Percentiles rank a stretch among this genome's conserved stretches.
These are phyloP conservation scores for Tachycineta bicolor DNA, from an alignment of 2,113 vertebrate species.

Conservation along the genomic window DNA sequence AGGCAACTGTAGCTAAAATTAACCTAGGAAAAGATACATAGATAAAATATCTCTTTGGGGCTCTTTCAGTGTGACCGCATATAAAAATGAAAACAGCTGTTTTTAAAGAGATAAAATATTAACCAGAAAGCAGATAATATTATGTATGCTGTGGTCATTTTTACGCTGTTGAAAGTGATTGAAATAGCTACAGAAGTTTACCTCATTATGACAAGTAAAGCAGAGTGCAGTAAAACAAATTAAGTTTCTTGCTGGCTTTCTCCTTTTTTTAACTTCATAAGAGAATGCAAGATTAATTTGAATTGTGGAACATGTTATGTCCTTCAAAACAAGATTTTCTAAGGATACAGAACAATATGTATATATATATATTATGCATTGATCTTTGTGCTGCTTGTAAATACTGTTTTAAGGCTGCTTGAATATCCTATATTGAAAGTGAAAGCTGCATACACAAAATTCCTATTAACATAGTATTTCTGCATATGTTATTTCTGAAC, in stretches of 20 bases:
- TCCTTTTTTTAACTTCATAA: background rate
- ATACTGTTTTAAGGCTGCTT: background rate
- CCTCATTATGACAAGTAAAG: background rate
- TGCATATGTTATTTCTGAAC: background rate
- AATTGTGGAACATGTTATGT: background rate
- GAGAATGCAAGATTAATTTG: background rate
- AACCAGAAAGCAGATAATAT: background rate
- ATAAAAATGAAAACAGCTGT: conserved; percentile 13
- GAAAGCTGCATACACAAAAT: background rate
- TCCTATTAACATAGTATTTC: background rate
- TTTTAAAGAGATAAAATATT: background rate
- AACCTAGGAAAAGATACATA: conserved; percentile 48
- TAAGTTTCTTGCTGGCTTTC: background rate
- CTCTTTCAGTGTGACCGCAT: background rate
- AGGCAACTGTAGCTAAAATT: conserved; percentile 56
- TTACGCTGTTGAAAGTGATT: background rate
- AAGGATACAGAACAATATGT: background rate
- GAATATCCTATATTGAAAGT: background rate
- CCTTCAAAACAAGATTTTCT: background rate
- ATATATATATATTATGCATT: background rate
- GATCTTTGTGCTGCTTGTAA: background rate
- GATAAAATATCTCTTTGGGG: conserved; percentile 11
- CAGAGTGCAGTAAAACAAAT: background rate
- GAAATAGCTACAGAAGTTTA: background rate
- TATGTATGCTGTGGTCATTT: background rate